Base-by-base conservation (phyloP, 2,888 invertebrate species). In the Idaea straminata region DNA sequence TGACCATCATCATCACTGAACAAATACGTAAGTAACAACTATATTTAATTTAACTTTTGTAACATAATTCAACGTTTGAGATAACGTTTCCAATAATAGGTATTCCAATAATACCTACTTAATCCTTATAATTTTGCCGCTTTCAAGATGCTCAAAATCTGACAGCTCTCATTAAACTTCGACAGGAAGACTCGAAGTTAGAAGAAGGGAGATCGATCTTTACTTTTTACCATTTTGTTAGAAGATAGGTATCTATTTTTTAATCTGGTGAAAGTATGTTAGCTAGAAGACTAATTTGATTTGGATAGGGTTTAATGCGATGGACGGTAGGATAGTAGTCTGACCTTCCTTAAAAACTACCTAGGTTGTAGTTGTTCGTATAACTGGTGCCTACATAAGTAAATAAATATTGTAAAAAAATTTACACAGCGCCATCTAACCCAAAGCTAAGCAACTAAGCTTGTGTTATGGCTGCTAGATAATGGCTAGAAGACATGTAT, bases 151-250 rank as follows among this genome's bases (percentile, higher is more conserved):
- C 77, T 81, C 80, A 77, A 76, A 79, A 83, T 84, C 83, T 86
- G 87, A 85, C 86, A 86, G 85, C 79, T 85, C 83, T 86, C 83
- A 85, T 86, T 85, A 85, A 86, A 86, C 80, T 87, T 81, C 65
- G 81, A 80, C 77, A 79, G 80, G 72, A 82, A 83, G 83, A 81
- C 80, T 72, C 75, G 69, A 74, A 80, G 76, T 75, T 77, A 67
- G 67, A 71, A 71, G 71, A 71, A 70, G 66, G 70, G 71, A 68
- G 71, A 74, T 74, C 72, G 74, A 76, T 73, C 71, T 57, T 68
- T 70, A 71, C 65, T 73, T 72, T 57, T 68, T 70, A 71, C 65
- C 66, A 70, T 67, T 69, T 63, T 62, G 64, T n/a, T n/a, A n/a
- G n/a, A n/a, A n/a, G n/a, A n/a, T n/a, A n/a, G n/a, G n/a, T n/a